These are phyloP conservation scores for Parnassius apollo DNA, from an alignment of 2,888 invertebrate genomes.

Conservation along the genomic window DNA sequence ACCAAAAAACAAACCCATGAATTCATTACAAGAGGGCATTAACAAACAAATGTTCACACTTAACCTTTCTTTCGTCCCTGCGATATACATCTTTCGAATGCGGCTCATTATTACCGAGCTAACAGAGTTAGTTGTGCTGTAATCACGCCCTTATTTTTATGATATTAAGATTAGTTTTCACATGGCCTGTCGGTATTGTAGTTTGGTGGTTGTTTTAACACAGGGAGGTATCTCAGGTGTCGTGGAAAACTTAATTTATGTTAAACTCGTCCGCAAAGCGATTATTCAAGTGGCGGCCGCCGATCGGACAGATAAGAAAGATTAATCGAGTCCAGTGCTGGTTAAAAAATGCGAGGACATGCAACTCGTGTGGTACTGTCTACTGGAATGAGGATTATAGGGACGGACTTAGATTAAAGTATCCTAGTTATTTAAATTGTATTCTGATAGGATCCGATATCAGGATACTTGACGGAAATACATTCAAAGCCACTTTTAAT, in stretches of 20 bases:
- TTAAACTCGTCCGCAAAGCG: constrained; percentile 74
- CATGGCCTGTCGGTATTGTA: constrained; percentile 28
- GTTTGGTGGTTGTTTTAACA: constrained; percentile 48
- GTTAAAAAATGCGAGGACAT: constrained; percentile 60
- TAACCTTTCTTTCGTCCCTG: constrained; percentile 73
- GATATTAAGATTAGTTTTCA: constrained; percentile 39
- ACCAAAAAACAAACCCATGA: constrained; percentile 61
- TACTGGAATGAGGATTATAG: constrained; percentile 34
- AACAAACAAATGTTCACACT: constrained; percentile 81
- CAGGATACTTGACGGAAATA: no score
- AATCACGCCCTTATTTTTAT: constrained; percentile 25
- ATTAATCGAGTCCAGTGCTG: constrained; percentile 64
- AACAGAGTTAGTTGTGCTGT: constrained; percentile 35
- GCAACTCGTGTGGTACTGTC: constrained; percentile 64
- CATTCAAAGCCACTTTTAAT: no score
- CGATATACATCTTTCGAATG: constrained; percentile 74
- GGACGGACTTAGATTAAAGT: constrained; percentile 18
- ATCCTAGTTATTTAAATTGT: constrained; percentile 18
- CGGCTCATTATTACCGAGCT: constrained; percentile 66
- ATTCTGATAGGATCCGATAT: background rate
- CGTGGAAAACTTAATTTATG: constrained; percentile 80
- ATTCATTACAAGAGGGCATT: constrained; percentile 76
- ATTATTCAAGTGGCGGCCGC: constrained; percentile 72
- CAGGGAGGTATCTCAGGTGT: constrained; percentile 74
- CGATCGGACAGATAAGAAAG: constrained; percentile 73